These are phyloP conservation scores for Linepithema humile DNA, from an alignment of 1,140 invertebrate genomes.

Conservation along the genomic window DNA sequence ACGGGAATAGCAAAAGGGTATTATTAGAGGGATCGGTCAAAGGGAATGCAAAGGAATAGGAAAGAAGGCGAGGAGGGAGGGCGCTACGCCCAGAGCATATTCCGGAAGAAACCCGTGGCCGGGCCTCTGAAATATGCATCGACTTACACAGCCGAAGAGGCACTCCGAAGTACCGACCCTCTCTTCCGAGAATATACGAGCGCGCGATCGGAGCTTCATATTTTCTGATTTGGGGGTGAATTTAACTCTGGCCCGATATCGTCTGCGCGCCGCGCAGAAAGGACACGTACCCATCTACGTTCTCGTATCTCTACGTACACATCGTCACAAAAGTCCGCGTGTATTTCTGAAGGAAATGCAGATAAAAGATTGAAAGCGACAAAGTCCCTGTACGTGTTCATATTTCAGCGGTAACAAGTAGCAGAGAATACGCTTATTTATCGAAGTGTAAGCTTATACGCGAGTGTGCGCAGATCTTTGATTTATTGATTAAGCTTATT, in stretches of 20 bases:
- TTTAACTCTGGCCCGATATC: conserved; percentile 68
- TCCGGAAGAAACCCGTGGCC: conserved; percentile 73
- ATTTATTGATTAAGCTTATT: no score
- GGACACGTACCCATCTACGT: conserved; percentile 7
- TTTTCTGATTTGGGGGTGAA: conserved; percentile 75
- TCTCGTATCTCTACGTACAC: background rate
- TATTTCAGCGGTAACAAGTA: background rate
- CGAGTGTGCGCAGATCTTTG: background rate
- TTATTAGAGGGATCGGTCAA: conserved; percentile 74
- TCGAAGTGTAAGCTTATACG: background rate
- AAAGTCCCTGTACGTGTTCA: conserved; percentile 2
- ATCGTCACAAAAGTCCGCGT: conserved; percentile 22
- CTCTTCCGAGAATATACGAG: conserved; percentile 67
- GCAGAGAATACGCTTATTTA: background rate
- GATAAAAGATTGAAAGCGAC: conserved; percentile 30
- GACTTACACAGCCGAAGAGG: conserved; percentile 68
- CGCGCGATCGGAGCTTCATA: conserved; percentile 71
- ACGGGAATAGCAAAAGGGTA: conserved; percentile 69
- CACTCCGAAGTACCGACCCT: conserved; percentile 65
- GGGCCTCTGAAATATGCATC: conserved; percentile 74
- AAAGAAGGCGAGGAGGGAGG: conserved; percentile 12
- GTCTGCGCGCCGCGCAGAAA: conserved; percentile 28
- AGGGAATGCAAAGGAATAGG: conserved; percentile 70
- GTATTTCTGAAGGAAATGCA: conserved; percentile 6
- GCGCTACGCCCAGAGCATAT: conserved; percentile 70